Conservation (phyloP, 1,140 invertebrate genomes). For the Acromyrmex echinatior region DNA sequence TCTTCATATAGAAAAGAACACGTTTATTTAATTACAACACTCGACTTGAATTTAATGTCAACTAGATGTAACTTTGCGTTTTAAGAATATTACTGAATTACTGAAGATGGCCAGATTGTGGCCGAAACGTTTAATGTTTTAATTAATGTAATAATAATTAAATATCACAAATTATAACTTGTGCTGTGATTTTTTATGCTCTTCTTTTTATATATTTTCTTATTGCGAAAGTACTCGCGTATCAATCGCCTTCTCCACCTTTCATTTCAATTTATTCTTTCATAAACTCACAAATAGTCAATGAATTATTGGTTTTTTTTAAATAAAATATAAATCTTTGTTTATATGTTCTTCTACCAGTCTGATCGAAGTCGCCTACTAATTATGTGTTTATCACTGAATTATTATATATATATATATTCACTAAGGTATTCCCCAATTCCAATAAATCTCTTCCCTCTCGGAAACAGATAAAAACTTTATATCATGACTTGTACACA, state of each 20-base stretch:
- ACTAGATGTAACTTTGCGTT: no score
- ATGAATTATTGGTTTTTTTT: not conserved
- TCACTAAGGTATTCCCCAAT: not conserved
- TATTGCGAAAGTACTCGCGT: not conserved
- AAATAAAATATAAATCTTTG: not conserved
- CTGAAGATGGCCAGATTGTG: no score
- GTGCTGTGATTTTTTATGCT: no score
- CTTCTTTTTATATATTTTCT: no score
- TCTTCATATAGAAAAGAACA: no score
- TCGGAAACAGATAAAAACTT: constrained; percentile 4
- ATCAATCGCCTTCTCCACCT: not conserved
- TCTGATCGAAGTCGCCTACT: not conserved
- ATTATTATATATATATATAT: not conserved
- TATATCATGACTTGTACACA: no score
- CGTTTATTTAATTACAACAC: no score
- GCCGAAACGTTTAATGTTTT: no score
- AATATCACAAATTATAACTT: no score
- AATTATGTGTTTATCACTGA: not conserved
- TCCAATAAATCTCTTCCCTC: not conserved
- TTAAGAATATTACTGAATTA: no score
- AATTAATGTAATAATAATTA: no score
- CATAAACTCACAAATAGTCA: not conserved
- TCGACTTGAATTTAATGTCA: no score
- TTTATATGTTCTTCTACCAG: not conserved
- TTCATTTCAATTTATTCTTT: constrained; percentile 10